Conservation (phyloP, 1,140 invertebrate species). For the Akabosia matsudoensis region DNA sequence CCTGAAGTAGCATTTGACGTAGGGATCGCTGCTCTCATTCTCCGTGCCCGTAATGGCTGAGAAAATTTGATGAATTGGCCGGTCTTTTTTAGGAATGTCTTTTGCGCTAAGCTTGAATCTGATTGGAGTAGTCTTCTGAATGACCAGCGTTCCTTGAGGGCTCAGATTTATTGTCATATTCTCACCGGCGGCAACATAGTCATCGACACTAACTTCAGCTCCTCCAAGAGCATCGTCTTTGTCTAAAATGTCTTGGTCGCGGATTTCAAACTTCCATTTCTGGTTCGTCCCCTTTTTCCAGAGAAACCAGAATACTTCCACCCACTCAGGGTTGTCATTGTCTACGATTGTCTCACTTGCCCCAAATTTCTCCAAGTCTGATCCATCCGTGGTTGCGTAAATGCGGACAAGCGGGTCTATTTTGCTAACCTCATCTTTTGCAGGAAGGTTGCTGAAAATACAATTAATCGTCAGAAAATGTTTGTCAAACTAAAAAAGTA, state of each 20-base stretch:
- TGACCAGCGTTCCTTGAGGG: slow-evolving; percentile 19
- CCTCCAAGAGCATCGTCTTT: slow-evolving; percentile 36
- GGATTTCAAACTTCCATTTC: slow-evolving; percentile 37
- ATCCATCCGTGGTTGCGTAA: slow-evolving; percentile 12
- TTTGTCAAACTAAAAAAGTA: not conserved
- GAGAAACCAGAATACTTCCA: slow-evolving; percentile 38
- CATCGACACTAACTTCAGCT: slow-evolving; percentile 34
- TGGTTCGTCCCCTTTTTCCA: slow-evolving; percentile 37
- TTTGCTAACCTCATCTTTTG: slow-evolving; percentile 29
- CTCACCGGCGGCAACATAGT: slow-evolving; percentile 34
- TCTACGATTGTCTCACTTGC: slow-evolving; percentile 29
- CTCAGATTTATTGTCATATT: slow-evolving; percentile 29
- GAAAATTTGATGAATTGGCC: slow-evolving; percentile 23
- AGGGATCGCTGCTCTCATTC: slow-evolving; percentile 20
- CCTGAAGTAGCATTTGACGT: slow-evolving; percentile 34
- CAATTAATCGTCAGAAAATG: not conserved
- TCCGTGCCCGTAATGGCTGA: slow-evolving; percentile 27
- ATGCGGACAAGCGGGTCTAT: slow-evolving; percentile 34
- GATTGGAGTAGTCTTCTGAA: slow-evolving; percentile 37
- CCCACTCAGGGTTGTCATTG: slow-evolving; percentile 33
- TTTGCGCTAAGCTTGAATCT: slow-evolving; percentile 30
- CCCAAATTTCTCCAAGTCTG: slow-evolving; percentile 35
- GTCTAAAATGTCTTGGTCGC: slow-evolving; percentile 33
- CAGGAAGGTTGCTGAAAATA: slow-evolving; percentile 32
- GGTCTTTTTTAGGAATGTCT: slow-evolving; percentile 17